Conservation (phyloP, 2,113 vertebrate species). For the Amblyopsis rosae region DNA sequence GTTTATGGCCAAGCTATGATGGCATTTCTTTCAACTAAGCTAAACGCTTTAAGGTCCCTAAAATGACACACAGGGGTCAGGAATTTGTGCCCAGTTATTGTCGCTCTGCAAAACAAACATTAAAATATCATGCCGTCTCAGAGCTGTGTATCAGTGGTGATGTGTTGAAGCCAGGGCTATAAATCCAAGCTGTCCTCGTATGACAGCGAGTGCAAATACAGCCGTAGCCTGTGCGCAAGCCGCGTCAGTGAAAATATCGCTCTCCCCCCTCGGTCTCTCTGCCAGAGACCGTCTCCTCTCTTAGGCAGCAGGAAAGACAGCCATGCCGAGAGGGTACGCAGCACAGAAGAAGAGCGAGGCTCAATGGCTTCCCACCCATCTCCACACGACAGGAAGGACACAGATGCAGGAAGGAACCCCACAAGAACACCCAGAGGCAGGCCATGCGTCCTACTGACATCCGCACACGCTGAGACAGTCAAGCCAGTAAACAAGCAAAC, state of each 20-base stretch:
- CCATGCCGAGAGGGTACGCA: constrained; percentile 8
- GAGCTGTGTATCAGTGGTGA: constrained; percentile 15
- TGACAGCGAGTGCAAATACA: constrained; percentile 24
- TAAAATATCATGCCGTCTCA: neutral
- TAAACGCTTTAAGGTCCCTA: neutral
- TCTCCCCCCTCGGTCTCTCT: neutral
- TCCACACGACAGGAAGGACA: neutral
- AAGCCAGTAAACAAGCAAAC: neutral
- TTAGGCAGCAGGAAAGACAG: constrained; percentile 14
- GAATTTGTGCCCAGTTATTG: constrained; percentile 29
- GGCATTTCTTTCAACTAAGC: constrained; percentile 2
- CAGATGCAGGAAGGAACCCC: constrained; percentile 2
- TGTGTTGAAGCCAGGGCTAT: constrained; percentile 8
- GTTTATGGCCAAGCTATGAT: neutral
- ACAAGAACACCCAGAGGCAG: constrained; percentile 8
- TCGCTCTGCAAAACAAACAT: constrained; percentile 30
- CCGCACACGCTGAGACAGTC: constrained; percentile 3
- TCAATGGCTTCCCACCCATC: neutral
- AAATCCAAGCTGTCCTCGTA: constrained; percentile 23
- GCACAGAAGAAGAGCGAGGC: constrained; percentile 2
- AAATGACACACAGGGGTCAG: neutral
- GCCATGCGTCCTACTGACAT: neutral
- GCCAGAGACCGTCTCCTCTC: constrained; percentile 3
- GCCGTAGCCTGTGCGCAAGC: constrained; percentile 11
- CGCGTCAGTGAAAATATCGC: neutral